phyloP scores from a whole-genome alignment of 2,797 vertebrate genomes.

The Pseudochirops cupreus region DNA sequence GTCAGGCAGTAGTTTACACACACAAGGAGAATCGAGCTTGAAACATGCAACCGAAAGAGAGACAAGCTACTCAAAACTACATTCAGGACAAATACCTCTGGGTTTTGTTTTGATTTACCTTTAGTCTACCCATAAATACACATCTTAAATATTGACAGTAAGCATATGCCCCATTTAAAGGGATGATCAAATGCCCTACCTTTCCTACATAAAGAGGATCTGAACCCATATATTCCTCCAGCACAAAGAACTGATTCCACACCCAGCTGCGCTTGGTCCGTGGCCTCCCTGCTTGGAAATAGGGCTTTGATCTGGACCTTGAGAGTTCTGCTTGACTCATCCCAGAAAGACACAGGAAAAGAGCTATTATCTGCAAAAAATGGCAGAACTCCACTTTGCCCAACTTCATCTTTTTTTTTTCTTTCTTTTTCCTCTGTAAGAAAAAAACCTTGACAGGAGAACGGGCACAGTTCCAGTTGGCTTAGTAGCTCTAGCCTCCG shows the following conservation, averaged over 20 bases:
- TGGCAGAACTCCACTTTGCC: constrained; percentile 88
- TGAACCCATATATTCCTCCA: constrained; percentile 97
- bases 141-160: background rate
- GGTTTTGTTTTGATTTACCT: background rate
- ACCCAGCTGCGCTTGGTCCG: constrained; percentile 98
- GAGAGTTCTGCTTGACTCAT: constrained; percentile 88
- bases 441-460: constrained; percentile 84
- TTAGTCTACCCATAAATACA: background rate
- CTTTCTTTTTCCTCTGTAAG: constrained; percentile 81
- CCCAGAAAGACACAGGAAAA: constrained; percentile 90
- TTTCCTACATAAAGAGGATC: constrained; percentile 98
- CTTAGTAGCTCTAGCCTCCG: constrained; percentile 81
- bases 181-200: constrained; percentile 87
- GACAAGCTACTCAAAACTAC: background rate
- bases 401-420: constrained; percentile 90
- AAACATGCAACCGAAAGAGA: background rate
- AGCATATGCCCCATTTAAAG: constrained; percentile 50
- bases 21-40: background rate
- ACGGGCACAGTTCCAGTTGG: constrained; percentile 88
- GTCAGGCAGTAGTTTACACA: background rate
- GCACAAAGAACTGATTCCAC: constrained; percentile 99
- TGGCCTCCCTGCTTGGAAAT: constrained; percentile 86
- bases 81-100: background rate
- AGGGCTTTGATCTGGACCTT: constrained; percentile 85
- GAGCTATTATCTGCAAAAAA: constrained; percentile 89